phyloP scores from a whole-genome alignment of 2,888 invertebrate genomes.

The Ichneumon xanthorius region DNA sequence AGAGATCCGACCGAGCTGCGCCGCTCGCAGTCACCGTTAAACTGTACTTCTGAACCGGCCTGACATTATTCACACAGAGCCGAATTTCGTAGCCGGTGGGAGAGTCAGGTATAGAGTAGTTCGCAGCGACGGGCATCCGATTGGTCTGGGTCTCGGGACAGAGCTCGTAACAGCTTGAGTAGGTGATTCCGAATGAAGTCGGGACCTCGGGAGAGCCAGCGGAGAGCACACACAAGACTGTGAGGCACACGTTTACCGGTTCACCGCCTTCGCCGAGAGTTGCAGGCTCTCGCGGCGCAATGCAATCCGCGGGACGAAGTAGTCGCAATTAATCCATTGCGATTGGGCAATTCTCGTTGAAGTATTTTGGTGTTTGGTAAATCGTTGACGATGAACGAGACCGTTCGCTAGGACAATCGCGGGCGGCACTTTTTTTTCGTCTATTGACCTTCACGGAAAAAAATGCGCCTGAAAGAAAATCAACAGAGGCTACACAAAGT shows the following conservation, averaged over 20 bases:
- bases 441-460: neutral
- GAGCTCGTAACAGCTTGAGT: constrained; percentile 14
- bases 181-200: constrained; percentile 21
- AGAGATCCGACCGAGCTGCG: constrained; percentile 42
- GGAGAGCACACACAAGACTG: neutral
- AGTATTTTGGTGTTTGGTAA: neutral
- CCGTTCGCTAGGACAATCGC: neutral
- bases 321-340: constrained; percentile 41
- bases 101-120: constrained; percentile 55
- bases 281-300: neutral
- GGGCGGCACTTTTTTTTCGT: neutral
- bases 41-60: constrained; percentile 72
- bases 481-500: neutral
- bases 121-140: constrained; percentile 17
- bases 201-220: constrained; percentile 1
- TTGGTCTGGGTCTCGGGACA: constrained; percentile 45
- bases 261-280: neutral
- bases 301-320: constrained; percentile 14
- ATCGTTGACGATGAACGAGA: neutral
- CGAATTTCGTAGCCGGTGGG: constrained; percentile 66
- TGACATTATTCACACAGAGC: constrained; percentile 74
- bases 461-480: neutral
- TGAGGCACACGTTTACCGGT: constrained; percentile 22
- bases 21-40: constrained; percentile 70
- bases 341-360: neutral